Conservation (phyloP, 2,113 vertebrate genomes). For the Progne subis region DNA sequence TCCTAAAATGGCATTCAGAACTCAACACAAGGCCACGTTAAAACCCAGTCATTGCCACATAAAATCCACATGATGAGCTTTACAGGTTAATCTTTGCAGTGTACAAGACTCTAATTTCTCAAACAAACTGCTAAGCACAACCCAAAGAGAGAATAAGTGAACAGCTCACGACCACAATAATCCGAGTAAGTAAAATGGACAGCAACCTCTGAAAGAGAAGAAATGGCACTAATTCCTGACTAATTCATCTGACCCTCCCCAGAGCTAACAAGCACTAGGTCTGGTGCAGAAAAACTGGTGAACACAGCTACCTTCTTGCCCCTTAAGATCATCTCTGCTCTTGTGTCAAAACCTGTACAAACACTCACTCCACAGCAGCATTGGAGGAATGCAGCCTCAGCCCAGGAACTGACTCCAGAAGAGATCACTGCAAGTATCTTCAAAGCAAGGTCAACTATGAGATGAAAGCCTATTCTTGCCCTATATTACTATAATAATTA, state of each 20-base stretch:
- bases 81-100: neutral
- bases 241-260: neutral
- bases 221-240: neutral
- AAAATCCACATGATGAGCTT: neutral
- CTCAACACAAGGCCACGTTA: neutral
- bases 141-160: neutral
- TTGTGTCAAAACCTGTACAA: rapidly evolving
- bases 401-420: neutral
- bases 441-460: neutral
- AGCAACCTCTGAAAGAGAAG: neutral
- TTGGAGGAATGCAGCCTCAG: neutral
- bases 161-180: neutral
- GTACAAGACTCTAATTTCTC: neutral
- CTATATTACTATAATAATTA: neutral
- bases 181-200: neutral
- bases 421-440: neutral
- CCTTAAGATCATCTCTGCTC: neutral
- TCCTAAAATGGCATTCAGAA: neutral
- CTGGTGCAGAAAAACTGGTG: neutral
- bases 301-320: neutral
- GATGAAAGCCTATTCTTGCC: neutral
- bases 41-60: neutral
- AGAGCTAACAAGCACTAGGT: neutral
- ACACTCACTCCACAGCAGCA: neutral
- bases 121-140: neutral